phyloP scores from a whole-genome alignment of 2,888 invertebrate genomes.

The Bimastos eiseni region DNA sequence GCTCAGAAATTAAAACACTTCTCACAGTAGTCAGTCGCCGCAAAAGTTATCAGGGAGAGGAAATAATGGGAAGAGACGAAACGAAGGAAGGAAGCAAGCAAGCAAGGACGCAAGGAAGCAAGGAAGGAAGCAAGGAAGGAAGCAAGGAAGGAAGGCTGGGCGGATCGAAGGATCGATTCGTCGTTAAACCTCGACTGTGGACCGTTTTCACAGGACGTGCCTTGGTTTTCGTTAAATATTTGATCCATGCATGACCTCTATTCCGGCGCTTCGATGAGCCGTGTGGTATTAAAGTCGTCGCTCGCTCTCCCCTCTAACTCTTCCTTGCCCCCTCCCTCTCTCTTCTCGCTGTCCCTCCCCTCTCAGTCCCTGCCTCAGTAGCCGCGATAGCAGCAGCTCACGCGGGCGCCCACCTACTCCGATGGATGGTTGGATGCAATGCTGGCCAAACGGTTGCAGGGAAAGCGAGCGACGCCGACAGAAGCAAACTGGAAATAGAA shows the following conservation, averaged over 20 bases:
- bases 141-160: background rate
- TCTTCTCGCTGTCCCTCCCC: too few relatives aligned
- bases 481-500: background rate
- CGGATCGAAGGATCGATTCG: background rate
- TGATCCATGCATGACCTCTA: conserved; percentile 8
- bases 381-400: background rate
- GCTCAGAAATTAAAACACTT: too few relatives aligned
- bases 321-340: too few relatives aligned
- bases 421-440: background rate
- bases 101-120: too few relatives aligned
- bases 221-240: conserved; percentile 10
- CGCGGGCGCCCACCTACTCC: background rate
- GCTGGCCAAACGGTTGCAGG: background rate
- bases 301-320: background rate
- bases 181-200: conserved; percentile 10
- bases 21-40: too few relatives aligned
- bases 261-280: background rate
- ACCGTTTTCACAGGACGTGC: background rate
- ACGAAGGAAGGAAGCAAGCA: background rate
- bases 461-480: background rate
- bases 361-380: background rate
- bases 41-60: background rate
- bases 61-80: background rate
- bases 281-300: background rate
- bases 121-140: too few relatives aligned